These are phyloP conservation scores for Eolophus roseicapilla DNA, from an alignment of 2,113 vertebrate genomes.

Conservation along the genomic window DNA sequence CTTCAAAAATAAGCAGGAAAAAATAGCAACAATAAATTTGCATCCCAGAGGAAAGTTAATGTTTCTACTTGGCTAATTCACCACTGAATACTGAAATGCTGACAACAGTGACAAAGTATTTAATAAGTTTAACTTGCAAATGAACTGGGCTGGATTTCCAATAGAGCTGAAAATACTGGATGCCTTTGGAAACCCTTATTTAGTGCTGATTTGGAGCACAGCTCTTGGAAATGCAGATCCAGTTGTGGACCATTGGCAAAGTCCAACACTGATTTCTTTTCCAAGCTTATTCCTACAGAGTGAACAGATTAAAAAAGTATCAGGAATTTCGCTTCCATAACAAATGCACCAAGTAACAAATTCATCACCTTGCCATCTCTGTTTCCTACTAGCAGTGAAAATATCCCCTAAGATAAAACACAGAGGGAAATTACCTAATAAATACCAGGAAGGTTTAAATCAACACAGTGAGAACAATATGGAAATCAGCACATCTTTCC, in stretches of 20 bases:
- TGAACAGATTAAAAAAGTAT: not conserved
- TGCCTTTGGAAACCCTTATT: not conserved
- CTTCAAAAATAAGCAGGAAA: constrained; percentile 18
- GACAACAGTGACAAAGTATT: not conserved
- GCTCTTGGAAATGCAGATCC: not conserved
- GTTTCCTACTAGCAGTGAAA: not conserved
- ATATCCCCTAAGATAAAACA: not conserved
- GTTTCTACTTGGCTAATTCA: constrained; percentile 1
- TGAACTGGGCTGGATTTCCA: not conserved
- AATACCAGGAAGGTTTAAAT: not conserved
- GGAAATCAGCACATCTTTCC: not conserved
- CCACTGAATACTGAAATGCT: not conserved
- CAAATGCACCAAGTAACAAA: not conserved
- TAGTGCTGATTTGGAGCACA: not conserved
- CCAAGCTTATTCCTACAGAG: not conserved
- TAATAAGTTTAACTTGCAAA: constrained; percentile 3
- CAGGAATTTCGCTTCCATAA: not conserved
- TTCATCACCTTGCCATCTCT: not conserved
- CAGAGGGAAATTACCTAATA: not conserved
- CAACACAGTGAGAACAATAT: not conserved
- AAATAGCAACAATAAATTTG: constrained; percentile 14
- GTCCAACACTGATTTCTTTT: not conserved
- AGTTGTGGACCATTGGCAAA: not conserved
- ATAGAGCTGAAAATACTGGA: not conserved
- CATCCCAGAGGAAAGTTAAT: constrained; percentile 5